Evolutionary conservation across 2,113 vertebrate species (phyloP).

Genomic region (Serinus canaria): DNA sequence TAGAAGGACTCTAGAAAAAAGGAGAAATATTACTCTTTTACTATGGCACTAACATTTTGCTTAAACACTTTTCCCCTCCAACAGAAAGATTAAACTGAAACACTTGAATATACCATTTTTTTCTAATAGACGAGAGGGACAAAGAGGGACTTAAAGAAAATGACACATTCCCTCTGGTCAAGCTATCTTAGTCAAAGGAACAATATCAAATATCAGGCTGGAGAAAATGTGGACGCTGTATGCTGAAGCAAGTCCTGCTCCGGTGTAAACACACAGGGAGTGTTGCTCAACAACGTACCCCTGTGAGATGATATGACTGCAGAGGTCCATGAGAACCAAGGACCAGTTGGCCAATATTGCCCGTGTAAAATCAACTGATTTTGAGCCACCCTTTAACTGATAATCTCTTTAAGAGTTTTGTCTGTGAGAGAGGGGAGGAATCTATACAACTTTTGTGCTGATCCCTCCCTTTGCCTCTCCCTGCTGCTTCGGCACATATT

Average conservation of each 20-base stretch:
- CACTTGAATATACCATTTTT: constrained; percentile 17
- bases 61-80: constrained; percentile 43
- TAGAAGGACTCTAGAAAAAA: constrained; percentile 52
- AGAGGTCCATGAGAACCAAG: not conserved
- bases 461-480: not conserved
- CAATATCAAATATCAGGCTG: not conserved
- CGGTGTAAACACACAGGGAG: constrained; percentile 30
- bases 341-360: not conserved
- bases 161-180: constrained; percentile 49
- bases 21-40: constrained; percentile 39
- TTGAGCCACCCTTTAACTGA: not conserved
- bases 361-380: not conserved
- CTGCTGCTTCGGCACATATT: not conserved
- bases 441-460: not conserved
- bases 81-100: constrained; percentile 53
- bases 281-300: constrained; percentile 31
- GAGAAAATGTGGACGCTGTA: constrained; percentile 58
- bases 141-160: constrained; percentile 55
- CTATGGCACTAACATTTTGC: constrained; percentile 67
- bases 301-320: not conserved
- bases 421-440: not conserved
- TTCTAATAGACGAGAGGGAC: constrained; percentile 41
- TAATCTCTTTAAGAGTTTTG: not conserved
- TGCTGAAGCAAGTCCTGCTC: constrained; percentile 54
- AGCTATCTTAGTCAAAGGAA: constrained; percentile 68